A percentile compares a stretch with the other conserved stretches of the same genome.
Evolutionary conservation across 2,888 invertebrate species (phyloP).

Genomic region (Tipula confusa): DNA sequence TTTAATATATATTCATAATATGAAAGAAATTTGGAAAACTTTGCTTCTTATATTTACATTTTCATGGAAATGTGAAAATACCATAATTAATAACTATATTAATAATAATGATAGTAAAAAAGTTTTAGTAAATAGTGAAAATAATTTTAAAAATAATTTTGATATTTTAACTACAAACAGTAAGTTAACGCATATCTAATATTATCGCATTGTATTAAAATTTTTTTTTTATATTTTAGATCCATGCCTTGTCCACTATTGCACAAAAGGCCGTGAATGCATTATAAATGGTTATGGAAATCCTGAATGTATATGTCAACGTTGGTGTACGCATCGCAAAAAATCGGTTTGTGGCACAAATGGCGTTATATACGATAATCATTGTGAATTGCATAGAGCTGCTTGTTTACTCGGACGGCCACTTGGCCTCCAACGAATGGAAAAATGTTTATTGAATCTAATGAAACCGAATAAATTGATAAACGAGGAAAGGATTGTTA

Average conservation of each 20-base stretch:
- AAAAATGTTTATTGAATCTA: slow-evolving; percentile 47
- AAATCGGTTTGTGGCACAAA: slow-evolving; percentile 63
- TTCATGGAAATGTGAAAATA: background rate
- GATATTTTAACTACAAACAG: slow-evolving; percentile 27
- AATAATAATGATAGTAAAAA: background rate
- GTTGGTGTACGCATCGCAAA: slow-evolving; percentile 53
- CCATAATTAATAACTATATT: background rate
- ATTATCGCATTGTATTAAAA: background rate
- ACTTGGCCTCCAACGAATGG: slow-evolving; percentile 55
- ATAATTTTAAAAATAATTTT: background rate
- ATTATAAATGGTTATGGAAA: slow-evolving; percentile 51
- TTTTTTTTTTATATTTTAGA: slow-evolving; percentile 47
- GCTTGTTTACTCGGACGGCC: slow-evolving; percentile 56
- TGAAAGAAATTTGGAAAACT: background rate
- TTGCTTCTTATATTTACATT: background rate
- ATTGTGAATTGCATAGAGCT: slow-evolving; percentile 62
- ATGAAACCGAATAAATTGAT: background rate
- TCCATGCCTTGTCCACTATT: slow-evolving; percentile 61
- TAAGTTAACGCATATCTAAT: background rate
- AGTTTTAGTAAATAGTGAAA: background rate
- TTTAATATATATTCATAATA: background rate
- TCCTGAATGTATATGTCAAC: slow-evolving; percentile 59
- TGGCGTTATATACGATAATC: slow-evolving; percentile 62
- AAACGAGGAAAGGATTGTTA: background rate
- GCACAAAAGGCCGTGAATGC: slow-evolving; percentile 63